These are phyloP conservation scores for Drosophila equinoxialis DNA, from an alignment of 1,140 invertebrate species.

Conservation along the genomic window DNA sequence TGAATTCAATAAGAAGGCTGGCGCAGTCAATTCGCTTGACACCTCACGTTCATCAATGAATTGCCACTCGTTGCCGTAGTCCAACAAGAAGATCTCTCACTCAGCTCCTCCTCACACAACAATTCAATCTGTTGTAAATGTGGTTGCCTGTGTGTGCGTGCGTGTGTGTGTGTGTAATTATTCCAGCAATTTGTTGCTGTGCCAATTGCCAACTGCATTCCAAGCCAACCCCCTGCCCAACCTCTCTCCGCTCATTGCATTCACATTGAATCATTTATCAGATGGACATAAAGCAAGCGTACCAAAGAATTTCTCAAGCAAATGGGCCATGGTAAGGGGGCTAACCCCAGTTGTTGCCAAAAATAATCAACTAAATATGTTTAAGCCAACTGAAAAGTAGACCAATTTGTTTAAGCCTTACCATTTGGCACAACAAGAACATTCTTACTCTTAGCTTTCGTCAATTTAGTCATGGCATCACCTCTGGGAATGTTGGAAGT, in stretches of 20 bases:
- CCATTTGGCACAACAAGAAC: too few relatives aligned
- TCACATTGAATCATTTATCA: constrained; percentile 18
- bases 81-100: constrained; percentile 40
- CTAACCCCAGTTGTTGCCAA: too few relatives aligned
- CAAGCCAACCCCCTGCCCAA: constrained; percentile 12
- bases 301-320: not conserved
- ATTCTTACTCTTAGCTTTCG: too few relatives aligned
- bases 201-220: constrained; percentile 80
- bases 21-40: constrained; percentile 76
- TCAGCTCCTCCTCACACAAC: constrained; percentile 43
- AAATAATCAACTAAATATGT: too few relatives aligned
- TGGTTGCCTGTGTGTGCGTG: not conserved
- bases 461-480: too few relatives aligned
- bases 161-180: constrained; percentile 77
- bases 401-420: too few relatives aligned
- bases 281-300: not conserved
- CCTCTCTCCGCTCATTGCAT: constrained; percentile 1
- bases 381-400: too few relatives aligned
- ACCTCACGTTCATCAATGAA: constrained; percentile 79
- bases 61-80: constrained; percentile 13
- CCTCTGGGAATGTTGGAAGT: too few relatives aligned
- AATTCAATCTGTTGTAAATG: constrained; percentile 69
- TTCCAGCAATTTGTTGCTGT: constrained; percentile 81
- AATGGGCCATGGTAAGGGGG: not conserved
- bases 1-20: constrained; percentile 23